A percentile compares a stretch with the other conserved stretches of the same genome.
These are phyloP conservation scores for Tenthredo distinguenda DNA, from an alignment of 2,888 invertebrate species.

Conservation along the genomic window DNA sequence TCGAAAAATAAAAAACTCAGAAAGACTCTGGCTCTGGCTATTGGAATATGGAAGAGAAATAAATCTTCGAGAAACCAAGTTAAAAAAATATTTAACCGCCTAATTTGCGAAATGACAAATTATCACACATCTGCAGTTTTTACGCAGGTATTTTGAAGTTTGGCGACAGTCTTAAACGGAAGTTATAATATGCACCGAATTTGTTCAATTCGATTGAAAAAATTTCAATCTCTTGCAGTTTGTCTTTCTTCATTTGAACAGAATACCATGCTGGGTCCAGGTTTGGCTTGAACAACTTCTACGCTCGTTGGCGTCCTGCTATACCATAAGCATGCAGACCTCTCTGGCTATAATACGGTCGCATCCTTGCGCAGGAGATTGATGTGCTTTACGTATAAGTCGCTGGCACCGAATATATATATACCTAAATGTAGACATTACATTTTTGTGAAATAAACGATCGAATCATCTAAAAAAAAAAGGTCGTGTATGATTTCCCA, in stretches of 20 bases:
- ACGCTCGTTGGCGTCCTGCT: conserved; percentile 23
- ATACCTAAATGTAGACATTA: neutral
- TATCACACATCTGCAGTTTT: neutral
- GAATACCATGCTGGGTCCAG: neutral
- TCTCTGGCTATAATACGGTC: neutral
- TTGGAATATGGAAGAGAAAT: neutral
- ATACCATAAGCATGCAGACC: neutral
- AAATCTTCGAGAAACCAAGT: neutral
- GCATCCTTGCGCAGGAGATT: conserved; percentile 8
- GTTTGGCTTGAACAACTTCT: conserved; percentile 24
- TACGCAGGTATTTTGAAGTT: neutral
- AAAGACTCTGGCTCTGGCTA: neutral
- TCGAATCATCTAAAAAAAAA: neutral
- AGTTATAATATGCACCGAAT: neutral
- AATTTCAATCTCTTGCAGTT: conserved; percentile 9
- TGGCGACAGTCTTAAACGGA: neutral
- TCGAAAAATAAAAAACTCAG: neutral
- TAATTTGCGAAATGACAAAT: neutral
- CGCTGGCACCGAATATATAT: neutral
- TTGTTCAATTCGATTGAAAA: neutral
- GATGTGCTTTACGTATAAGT: conserved; percentile 31
- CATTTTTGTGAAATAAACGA: neutral
- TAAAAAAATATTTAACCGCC: neutral
- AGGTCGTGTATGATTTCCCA: neutral
- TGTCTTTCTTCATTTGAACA: neutral